A percentile compares a stretch with the other conserved stretches of the same genome.
These are phyloP conservation scores for Limnephilus marmoratus DNA, from an alignment of 2,888 invertebrate species.

Conservation along the genomic window DNA sequence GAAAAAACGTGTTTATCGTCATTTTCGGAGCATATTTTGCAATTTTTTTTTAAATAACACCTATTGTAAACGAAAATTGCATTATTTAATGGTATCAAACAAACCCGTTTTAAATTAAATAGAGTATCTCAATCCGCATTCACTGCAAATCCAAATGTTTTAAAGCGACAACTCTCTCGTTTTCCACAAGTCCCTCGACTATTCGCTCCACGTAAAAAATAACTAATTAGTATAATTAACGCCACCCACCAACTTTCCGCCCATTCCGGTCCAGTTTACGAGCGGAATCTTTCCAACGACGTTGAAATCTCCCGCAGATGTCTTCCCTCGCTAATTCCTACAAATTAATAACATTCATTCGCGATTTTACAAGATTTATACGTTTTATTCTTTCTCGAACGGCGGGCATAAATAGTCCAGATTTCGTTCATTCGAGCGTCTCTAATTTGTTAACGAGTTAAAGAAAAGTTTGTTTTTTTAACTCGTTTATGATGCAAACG, in stretches of 20 bases:
- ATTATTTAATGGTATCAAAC: no score
- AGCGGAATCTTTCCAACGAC: conserved; percentile 25
- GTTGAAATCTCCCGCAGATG: conserved; percentile 37
- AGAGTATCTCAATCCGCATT: background rate
- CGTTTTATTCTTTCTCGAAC: background rate
- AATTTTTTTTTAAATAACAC: no score
- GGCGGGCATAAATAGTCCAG: background rate
- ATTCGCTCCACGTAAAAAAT: conserved; percentile 23
- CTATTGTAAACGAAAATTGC: no score
- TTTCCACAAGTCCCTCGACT: conserved; percentile 12
- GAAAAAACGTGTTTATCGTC: no score
- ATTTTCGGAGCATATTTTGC: no score
- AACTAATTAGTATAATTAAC: conserved; percentile 46
- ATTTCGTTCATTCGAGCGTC: background rate
- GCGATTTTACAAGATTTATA: conserved; percentile 10
- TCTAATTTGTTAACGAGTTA: background rate
- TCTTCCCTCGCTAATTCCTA: conserved; percentile 8
- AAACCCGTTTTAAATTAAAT: background rate
- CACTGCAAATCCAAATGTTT: background rate
- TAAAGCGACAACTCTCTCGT: conserved; percentile 18
- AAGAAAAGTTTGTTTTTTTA: background rate
- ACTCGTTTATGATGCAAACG: background rate
- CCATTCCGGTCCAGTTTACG: background rate
- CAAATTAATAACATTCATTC: conserved; percentile 42
- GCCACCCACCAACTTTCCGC: background rate